These are phyloP conservation scores for Pedicia rivosa DNA, from an alignment of 2,888 invertebrate genomes.

Conservation along the genomic window DNA sequence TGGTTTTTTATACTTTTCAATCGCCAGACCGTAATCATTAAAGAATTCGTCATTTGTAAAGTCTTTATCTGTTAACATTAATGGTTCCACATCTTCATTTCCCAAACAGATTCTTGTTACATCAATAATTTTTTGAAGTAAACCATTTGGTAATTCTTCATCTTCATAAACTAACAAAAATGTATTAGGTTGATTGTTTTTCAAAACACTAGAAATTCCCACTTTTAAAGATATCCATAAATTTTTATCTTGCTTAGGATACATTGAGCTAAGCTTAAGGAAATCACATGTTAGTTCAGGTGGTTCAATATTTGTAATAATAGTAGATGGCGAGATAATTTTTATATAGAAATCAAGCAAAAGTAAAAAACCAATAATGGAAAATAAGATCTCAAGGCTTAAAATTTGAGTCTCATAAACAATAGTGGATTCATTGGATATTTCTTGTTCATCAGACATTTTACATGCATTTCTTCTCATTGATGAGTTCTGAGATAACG, in stretches of 20 bases:
- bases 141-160: conserved; percentile 17
- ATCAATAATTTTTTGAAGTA: conserved; percentile 22
- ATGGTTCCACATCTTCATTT: conserved; percentile 12
- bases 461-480: too few species aligned
- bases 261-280: too few species aligned
- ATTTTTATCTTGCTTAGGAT: conserved; percentile 21
- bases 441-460: too few species aligned
- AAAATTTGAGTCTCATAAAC: too few species aligned
- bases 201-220: conserved; percentile 21
- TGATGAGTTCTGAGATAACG: too few species aligned
- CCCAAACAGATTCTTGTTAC: conserved; percentile 19
- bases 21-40: conserved; percentile 6
- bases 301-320: too few species aligned
- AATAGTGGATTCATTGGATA: too few species aligned
- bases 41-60: conserved; percentile 13
- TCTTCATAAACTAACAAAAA: conserved; percentile 27
- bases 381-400: too few species aligned
- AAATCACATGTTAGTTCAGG: too few species aligned
- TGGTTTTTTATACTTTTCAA: conserved; percentile 1
- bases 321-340: too few species aligned
- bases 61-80: conserved; percentile 14
- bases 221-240: conserved; percentile 24
- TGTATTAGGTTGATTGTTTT: conserved; percentile 21
- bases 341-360: too few species aligned
- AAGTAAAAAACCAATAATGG: too few species aligned